phyloP scores from a whole-genome alignment of 2,888 invertebrate genomes.

The Diadromus collaris region DNA sequence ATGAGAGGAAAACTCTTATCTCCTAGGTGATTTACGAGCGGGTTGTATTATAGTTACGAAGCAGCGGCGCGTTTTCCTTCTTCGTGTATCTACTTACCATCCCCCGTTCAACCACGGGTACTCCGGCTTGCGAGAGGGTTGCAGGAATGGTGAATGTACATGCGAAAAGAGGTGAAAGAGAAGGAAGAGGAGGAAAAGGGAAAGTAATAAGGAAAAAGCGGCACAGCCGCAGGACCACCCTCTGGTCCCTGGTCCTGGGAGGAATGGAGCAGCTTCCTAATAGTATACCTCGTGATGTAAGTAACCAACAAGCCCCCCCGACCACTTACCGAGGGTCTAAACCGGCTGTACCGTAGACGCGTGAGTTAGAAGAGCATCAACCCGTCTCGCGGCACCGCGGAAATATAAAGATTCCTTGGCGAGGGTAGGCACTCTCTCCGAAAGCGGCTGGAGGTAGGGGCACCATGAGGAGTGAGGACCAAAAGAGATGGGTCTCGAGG shows the following conservation, averaged over 20 bases:
- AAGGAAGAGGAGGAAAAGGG: conserved; percentile 24
- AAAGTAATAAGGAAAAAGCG: conserved; percentile 27
- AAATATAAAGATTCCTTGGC: conserved; percentile 50
- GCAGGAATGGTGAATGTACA: conserved; percentile 20
- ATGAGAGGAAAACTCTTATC: conserved; percentile 65
- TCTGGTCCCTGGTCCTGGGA: conserved; percentile 8
- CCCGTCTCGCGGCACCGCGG: conserved; percentile 9
- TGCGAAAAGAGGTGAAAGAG: conserved; percentile 2
- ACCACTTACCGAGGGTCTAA: conserved; percentile 37
- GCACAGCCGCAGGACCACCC: conserved; percentile 8
- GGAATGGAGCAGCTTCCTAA: conserved; percentile 15
- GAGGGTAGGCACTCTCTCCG: conserved; percentile 5
- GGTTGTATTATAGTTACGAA: conserved; percentile 34
- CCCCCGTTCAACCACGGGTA: neutral
- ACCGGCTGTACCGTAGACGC: conserved; percentile 16
- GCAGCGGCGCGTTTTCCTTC: conserved; percentile 55
- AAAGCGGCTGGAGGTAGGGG: neutral
- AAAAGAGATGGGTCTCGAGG: no score
- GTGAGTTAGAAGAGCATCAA: conserved; percentile 44
- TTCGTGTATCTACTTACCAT: conserved; percentile 53
- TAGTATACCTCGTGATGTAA: conserved; percentile 26
- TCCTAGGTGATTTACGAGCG: conserved; percentile 64
- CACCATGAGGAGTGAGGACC: neutral
- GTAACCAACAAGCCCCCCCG: conserved; percentile 21
- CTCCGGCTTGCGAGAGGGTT: neutral